phyloP scores from a whole-genome alignment of 2,113 vertebrate species.

The Loxodonta africana region DNA sequence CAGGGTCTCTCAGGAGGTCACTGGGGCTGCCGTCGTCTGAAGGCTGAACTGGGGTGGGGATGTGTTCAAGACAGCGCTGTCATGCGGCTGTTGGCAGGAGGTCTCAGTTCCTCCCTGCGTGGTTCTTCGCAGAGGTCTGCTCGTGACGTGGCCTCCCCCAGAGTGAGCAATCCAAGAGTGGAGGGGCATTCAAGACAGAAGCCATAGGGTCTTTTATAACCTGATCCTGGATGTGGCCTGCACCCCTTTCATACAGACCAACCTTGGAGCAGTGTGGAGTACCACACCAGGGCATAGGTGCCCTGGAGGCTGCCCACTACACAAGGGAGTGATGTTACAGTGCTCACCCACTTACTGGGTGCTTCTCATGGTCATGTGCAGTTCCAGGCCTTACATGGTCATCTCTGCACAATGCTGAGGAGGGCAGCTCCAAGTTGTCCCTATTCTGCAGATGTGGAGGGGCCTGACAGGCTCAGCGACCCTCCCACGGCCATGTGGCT shows the following conservation, averaged over 20 bases:
- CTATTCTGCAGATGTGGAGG: rapidly evolving
- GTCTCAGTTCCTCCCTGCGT: not conserved
- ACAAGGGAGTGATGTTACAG: too few species aligned
- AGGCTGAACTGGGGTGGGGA: too few species aligned
- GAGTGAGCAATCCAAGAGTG: not conserved
- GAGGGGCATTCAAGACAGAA: not conserved
- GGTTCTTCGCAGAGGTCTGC: not conserved
- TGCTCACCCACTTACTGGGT: too few species aligned
- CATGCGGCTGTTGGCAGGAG: not conserved
- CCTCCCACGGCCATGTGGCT: rapidly evolving
- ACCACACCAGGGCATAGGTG: too few species aligned
- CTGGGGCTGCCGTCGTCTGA: not conserved
- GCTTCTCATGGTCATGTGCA: too few species aligned
- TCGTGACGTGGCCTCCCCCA: too few species aligned
- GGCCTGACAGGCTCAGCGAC: not conserved
- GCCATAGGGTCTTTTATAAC: not conserved
- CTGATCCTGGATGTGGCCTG: not conserved
- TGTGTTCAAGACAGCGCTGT: too few species aligned
- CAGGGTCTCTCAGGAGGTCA: not conserved
- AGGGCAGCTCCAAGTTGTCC: not conserved
- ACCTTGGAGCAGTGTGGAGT: not conserved
- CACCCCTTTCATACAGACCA: not conserved
- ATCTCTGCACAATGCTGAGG: not conserved
- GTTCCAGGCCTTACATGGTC: not conserved
- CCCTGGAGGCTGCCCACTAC: not conserved